Evolutionary conservation across 2,113 vertebrate species (phyloP).

Genomic region (Anguilla japonica): DNA sequence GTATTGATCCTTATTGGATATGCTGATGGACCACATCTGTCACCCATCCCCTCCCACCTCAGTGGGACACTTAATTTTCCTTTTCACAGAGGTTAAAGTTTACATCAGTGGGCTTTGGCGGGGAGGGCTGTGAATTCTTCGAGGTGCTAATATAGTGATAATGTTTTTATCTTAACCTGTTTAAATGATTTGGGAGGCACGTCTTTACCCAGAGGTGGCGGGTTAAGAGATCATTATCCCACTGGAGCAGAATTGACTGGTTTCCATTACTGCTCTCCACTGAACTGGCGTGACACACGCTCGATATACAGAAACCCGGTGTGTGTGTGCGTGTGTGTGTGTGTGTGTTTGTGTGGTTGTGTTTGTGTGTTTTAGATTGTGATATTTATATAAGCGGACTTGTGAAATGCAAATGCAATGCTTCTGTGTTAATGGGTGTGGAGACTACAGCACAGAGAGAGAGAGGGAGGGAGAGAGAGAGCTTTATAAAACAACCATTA

Average conservation of each 20-base stretch:
- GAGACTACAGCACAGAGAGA: not conserved
- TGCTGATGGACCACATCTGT: not conserved
- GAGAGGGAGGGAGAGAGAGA: not conserved
- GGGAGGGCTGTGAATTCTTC: not conserved
- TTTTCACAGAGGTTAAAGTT: conserved; percentile 22
- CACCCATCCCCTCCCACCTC: conserved; percentile 19
- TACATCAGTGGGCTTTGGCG: conserved; percentile 13
- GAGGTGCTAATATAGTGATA: conserved; percentile 23
- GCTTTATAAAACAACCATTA: no score
- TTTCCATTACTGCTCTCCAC: not conserved
- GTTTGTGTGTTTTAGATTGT: not conserved
- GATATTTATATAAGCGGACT: not conserved
- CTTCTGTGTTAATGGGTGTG: conserved; percentile 29
- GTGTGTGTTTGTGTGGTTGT: not conserved
- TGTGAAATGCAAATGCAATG: conserved; percentile 38
- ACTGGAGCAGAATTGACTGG: not conserved
- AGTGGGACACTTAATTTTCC: conserved; percentile 26
- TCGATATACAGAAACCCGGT: not conserved
- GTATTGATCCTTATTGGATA: conserved; percentile 42
- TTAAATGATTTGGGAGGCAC: conserved; percentile 16
- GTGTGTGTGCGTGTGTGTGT: conserved; percentile 6
- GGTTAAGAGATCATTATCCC: conserved; percentile 13
- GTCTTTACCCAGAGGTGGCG: conserved; percentile 14
- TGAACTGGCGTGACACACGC: not conserved
- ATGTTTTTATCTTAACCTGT: conserved; percentile 33